Base-by-base conservation (phyloP, 2,797 vertebrate species). In the Channa striata region DNA sequence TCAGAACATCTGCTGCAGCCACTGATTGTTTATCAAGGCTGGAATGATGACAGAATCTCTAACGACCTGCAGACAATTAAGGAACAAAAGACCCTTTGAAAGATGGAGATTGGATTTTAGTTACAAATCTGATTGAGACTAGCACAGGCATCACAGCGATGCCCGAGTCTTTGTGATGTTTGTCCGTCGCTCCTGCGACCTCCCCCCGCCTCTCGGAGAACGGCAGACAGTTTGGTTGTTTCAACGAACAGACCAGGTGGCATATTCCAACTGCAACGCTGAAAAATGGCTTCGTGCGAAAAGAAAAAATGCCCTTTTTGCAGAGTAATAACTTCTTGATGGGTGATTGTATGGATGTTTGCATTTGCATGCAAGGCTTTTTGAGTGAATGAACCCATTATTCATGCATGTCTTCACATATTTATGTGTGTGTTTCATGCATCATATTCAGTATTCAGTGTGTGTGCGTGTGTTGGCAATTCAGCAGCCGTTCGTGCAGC, bases 281-380 rank as follows among this genome's bases (percentile, higher is more conserved):
- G 46, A 69, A 76, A 75, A 54, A 68, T 44, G 19, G 34, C 12
- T 30, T 42, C 11, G 1, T 21, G 1, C n/a, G 47, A 11, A 59
- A 16, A 30, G 17, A 2, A 30, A 30, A 30, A 13, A 16, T 21
- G 17, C 25, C 3, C 21, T 6, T 23, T 14, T 39, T 33, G 40
- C 33, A 25, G 46, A 5, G 36, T 62, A 74, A 80, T 77, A 62
- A 71, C 60, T 73, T 79, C 68, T 74, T 58, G 52, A 77, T 69
- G 69, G 13, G 9, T 37, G 39, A n/a, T n/a, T 73, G 48, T 80
- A 58, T 47, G 14, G 10, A 13, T 60, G 51, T 59, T 43, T 67
- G 59, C 36, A 34, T 50, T 8, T 69, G 40, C 52, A 7, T 57
- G 58, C 44, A 52, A 49, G 52, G 37, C 11, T 51, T 49, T 8